phyloP scores from a whole-genome alignment of 1,140 invertebrate genomes.

The Drosophila serrata region DNA sequence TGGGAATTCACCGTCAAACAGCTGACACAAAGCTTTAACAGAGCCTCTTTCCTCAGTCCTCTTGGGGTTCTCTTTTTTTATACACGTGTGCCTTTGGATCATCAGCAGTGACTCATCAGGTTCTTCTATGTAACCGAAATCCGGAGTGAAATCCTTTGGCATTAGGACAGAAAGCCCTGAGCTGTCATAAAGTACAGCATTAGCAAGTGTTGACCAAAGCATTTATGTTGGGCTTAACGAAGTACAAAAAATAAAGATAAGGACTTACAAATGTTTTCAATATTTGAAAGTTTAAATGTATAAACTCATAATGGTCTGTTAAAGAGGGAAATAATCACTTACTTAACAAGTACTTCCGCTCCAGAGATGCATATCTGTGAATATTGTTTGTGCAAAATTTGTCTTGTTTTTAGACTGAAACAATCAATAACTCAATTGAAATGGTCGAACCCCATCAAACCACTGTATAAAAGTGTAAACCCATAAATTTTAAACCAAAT shows the following conservation, averaged over 20 bases:
- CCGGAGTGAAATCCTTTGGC: background rate
- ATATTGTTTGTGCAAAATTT: too few species aligned
- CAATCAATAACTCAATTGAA: background rate
- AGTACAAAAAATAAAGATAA: background rate
- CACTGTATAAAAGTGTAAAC: background rate
- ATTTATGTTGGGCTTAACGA: background rate
- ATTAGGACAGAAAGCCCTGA: constrained; percentile 1
- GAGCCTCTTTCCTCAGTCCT: constrained; percentile 2
- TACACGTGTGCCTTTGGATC: constrained; percentile 24
- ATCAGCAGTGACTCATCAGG: constrained; percentile 34
- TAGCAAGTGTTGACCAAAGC: constrained; percentile 3
- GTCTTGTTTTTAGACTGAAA: background rate
- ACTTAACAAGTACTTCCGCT: background rate
- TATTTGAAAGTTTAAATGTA: background rate
- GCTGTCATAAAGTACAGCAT: constrained; percentile 2
- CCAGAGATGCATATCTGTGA: background rate
- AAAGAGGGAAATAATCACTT: too few species aligned
- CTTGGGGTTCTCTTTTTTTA: constrained; percentile 2
- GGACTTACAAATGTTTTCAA: background rate
- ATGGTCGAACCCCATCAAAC: background rate
- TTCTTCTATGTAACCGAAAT: constrained; percentile 21
- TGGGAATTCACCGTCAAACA: constrained; percentile 52
- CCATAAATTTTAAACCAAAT: background rate
- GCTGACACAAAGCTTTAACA: constrained; percentile 38
- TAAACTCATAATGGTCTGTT: background rate